phyloP scores from a whole-genome alignment of 1,140 invertebrate species.

The Oncopodura yosiiana region DNA sequence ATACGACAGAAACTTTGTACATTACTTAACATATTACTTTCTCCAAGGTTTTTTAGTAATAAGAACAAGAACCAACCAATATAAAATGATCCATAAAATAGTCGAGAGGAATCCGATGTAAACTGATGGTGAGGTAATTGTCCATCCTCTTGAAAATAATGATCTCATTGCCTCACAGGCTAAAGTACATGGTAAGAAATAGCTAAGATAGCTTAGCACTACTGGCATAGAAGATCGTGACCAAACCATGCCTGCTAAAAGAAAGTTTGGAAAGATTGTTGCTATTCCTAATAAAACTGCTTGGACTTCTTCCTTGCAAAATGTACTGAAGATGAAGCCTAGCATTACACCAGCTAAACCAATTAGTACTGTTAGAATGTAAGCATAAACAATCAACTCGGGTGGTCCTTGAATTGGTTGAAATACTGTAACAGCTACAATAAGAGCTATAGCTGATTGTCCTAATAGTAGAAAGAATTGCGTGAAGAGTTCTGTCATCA shows the following conservation, averaged over 20 bases:
- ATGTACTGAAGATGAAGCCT: not conserved
- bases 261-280: not conserved
- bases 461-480: constrained; percentile 10
- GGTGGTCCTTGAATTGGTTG: constrained; percentile 14
- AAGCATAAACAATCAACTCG: constrained; percentile 5
- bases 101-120: constrained; percentile 15
- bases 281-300: not conserved
- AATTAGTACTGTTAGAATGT: constrained; percentile 38
- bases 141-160: constrained; percentile 83
- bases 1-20: too few species aligned
- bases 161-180: constrained; percentile 78
- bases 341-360: constrained; percentile 44
- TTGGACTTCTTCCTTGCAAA: not conserved
- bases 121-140: constrained; percentile 42
- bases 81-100: constrained; percentile 10
- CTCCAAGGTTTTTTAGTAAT: not conserved
- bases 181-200: constrained; percentile 75
- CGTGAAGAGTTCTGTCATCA: constrained; percentile 4
- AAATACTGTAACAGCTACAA: not conserved
- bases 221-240: constrained; percentile 81
- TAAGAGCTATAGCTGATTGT: not conserved
- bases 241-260: constrained; percentile 65
- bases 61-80: constrained; percentile 7
- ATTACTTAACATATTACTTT: too few species aligned
- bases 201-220: constrained; percentile 57